These are phyloP conservation scores for Oryzias javanicus DNA, from an alignment of 2,113 vertebrate species.

Conservation along the genomic window DNA sequence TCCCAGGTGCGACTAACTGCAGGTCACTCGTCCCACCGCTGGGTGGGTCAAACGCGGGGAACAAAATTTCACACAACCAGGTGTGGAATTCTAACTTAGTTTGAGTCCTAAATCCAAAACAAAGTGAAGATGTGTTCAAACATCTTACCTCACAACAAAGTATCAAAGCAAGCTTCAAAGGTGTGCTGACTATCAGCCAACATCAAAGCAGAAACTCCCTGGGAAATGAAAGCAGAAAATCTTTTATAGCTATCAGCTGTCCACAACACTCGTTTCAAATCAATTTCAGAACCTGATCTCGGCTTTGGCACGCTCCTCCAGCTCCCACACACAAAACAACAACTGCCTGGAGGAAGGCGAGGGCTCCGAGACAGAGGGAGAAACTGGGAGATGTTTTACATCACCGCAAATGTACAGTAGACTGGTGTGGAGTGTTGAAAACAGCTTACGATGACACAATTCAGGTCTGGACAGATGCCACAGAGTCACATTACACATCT, in stretches of 20 bases:
- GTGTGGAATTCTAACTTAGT: too few species aligned
- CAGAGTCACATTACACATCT: constrained; percentile 65
- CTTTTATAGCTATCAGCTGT: constrained; percentile 77
- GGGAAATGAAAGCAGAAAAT: constrained; percentile 71
- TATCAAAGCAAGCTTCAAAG: constrained; percentile 58
- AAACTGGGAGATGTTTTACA: constrained; percentile 73
- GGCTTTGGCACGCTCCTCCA: constrained; percentile 58
- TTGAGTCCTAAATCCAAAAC: too few species aligned
- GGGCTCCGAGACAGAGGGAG: constrained; percentile 30
- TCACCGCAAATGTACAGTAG: constrained; percentile 76
- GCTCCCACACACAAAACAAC: constrained; percentile 31
- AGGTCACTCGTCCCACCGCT: too few species aligned
- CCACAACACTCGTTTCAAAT: constrained; percentile 76
- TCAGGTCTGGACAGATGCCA: constrained; percentile 67
- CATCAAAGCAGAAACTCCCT: constrained; percentile 73
- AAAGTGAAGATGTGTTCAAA: background rate
- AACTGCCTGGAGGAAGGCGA: constrained; percentile 43
- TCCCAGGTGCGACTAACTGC: too few species aligned
- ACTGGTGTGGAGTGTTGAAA: constrained; percentile 58
- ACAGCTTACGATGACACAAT: constrained; percentile 65
- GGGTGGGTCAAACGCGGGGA: too few species aligned
- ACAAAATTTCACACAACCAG: too few species aligned
- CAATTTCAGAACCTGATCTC: constrained; percentile 78
- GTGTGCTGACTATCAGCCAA: constrained; percentile 54
- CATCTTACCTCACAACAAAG: constrained; percentile 42